These are phyloP conservation scores for Epinephelus fuscoguttatus DNA, from an alignment of 2,113 vertebrate species.

Conservation along the genomic window DNA sequence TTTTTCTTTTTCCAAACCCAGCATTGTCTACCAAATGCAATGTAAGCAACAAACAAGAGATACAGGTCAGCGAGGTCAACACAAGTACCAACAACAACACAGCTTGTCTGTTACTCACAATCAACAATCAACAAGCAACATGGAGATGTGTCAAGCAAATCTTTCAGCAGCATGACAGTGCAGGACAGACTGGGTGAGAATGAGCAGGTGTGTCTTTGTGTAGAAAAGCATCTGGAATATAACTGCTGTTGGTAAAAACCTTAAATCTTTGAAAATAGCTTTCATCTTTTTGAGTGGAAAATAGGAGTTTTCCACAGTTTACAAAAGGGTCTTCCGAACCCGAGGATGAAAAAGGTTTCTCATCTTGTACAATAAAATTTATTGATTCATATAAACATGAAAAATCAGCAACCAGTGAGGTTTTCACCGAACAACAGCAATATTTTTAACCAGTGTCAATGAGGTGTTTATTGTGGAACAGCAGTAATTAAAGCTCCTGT, in stretches of 20 bases:
- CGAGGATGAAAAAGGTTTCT: constrained; percentile 9
- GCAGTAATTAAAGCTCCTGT: constrained; percentile 47
- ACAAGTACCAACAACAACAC: constrained; percentile 49
- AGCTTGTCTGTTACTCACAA: constrained; percentile 28
- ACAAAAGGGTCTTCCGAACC: constrained; percentile 20
- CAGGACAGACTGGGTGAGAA: constrained; percentile 12
- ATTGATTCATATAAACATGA: constrained; percentile 45
- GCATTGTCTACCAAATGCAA: constrained; percentile 31
- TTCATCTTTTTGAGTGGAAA: not conserved
- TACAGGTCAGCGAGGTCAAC: constrained; percentile 49
- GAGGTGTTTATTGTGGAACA: constrained; percentile 51
- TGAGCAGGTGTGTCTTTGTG: constrained; percentile 25
- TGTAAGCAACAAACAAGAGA: constrained; percentile 33
- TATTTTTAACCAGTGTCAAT: constrained; percentile 41
- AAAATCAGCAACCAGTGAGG: constrained; percentile 27
- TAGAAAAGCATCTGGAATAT: constrained; percentile 46
- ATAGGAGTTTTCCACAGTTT: constrained; percentile 13
- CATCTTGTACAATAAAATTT: constrained; percentile 7
- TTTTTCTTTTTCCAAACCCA: constrained; percentile 28
- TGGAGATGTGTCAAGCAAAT: constrained; percentile 27
- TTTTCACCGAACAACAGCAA: constrained; percentile 61
- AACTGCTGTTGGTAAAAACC: constrained; percentile 58
- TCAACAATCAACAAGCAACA: constrained; percentile 41
- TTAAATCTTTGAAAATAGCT: constrained; percentile 58
- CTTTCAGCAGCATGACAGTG: constrained; percentile 7